Evolutionary conservation across 2,113 vertebrate genomes (phyloP), one percentile per base, ranked within the genome.

Genomic region (Scomber colias): DNA sequence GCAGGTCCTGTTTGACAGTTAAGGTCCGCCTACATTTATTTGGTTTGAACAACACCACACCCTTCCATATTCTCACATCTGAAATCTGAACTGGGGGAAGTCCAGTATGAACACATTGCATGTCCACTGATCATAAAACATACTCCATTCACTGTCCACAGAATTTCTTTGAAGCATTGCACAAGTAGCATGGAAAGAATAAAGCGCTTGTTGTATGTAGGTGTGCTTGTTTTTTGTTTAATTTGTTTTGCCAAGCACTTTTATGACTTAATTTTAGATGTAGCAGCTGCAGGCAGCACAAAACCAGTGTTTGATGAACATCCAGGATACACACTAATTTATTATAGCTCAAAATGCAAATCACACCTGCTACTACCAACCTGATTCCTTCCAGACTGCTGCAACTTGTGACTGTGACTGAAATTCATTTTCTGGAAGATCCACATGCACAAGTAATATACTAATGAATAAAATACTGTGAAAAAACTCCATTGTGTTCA

Each of bases 1-100:
- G 51, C 24, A 84, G 45, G 49, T 75, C 46, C 40, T 5, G 40
- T 79, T 74, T 74, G 9, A 46, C 56, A 17, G 24, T 19, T 55
- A 7, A 11, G 12, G 7, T 17, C 4, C 21, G 54, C 72, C 75
- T 79, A 75, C 16, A 9, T 66, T 69, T 45, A 62, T n/a, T 74
- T 10, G 50, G 65, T 57, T 8, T 15, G 24, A 69, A 69, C 21
- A 55, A 11, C 24, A 66, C 30, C 51, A 48, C 73, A 54, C 51
- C 67, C 5, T 63, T 2, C 19, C 79, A 62, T 71, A 76, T 62
- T 59, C 54, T 79, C 49, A 70, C 63, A 21, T 78, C 0, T 9
- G 35, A 40, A 7, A 40, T 40, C 35, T 9, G 24, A 27, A 40
- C 7, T 40, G 35, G 35, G 0, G 14, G n/a, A 65, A 3, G 35